These are phyloP conservation scores for Python bivittatus DNA, from an alignment of 2,113 vertebrate species.

Conservation along the genomic window DNA sequence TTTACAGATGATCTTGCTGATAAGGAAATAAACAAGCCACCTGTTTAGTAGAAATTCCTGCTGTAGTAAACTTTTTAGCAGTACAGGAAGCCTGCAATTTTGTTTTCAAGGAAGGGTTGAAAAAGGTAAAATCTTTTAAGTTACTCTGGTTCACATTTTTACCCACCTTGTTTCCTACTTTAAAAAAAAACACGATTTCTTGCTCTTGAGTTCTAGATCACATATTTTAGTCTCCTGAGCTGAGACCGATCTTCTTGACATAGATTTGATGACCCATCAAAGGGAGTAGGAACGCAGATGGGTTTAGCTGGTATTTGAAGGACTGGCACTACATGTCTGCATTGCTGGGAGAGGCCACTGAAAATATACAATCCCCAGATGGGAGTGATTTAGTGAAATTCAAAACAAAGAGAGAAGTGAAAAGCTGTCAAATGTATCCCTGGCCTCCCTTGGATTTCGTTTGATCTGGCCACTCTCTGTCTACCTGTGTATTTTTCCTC, in stretches of 20 bases:
- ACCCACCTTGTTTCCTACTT: background rate
- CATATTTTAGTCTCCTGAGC: constrained; percentile 1
- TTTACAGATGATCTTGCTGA: background rate
- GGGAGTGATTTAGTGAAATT: constrained; percentile 81
- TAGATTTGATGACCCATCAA: constrained; percentile 26
- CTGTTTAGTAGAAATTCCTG: background rate
- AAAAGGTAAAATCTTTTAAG: background rate
- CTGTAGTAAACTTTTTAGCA: background rate
- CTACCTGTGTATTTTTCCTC: constrained; percentile 67
- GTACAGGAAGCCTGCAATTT: background rate
- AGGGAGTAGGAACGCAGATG: constrained; percentile 2
- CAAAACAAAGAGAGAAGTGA: constrained; percentile 75
- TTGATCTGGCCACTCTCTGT: constrained; percentile 73
- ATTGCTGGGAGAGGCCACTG: constrained; percentile 72
- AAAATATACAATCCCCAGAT: constrained; percentile 83
- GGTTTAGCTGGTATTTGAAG: constrained; percentile 66
- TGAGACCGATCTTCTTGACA: constrained; percentile 25
- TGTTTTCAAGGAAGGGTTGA: constrained; percentile 15
- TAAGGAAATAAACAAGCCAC: background rate
- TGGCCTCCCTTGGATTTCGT: constrained; percentile 64
- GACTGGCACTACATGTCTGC: constrained; percentile 62
- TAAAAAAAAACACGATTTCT: background rate
- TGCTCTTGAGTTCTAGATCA: background rate
- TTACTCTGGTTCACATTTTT: background rate
- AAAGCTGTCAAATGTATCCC: constrained; percentile 77